Conservation (phyloP, 2,888 invertebrate genomes). For the Acanthosepion lycidas region DNA sequence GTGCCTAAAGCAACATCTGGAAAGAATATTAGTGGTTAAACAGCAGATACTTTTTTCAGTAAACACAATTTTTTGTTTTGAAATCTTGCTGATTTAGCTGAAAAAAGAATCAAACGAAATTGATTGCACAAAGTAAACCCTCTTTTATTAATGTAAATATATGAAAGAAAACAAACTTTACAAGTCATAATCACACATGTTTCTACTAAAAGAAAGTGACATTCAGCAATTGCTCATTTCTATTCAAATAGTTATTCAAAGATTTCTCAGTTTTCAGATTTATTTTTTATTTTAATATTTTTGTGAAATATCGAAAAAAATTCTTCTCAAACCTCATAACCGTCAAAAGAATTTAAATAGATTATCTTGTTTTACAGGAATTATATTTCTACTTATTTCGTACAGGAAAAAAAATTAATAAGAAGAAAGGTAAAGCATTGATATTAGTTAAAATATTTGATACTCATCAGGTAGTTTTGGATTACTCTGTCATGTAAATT, state of each 20-base stretch:
- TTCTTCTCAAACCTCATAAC: no score
- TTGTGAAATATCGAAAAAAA: no score
- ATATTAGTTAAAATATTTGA: no score
- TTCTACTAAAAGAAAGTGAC: not conserved
- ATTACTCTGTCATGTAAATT: no score
- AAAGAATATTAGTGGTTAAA: not conserved
- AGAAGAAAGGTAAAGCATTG: no score
- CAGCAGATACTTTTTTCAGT: not conserved
- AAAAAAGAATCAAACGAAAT: not conserved
- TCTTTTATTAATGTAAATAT: not conserved
- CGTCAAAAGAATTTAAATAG: no score
- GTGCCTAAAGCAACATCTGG: not conserved
- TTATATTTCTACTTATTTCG: no score
- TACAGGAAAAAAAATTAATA: no score
- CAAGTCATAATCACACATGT: not conserved
- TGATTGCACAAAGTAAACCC: not conserved
- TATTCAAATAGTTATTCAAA: not conserved
- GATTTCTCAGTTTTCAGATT: no score
- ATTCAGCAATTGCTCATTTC: conserved; percentile 16
- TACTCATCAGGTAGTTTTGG: no score
- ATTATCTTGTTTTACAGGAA: no score
- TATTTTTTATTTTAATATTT: no score
- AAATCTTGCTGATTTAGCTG: not conserved
- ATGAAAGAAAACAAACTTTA: not conserved
- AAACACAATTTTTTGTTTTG: not conserved